Base-by-base conservation (phyloP, 2,888 invertebrate genomes). In the Temnothorax ravouxi region DNA sequence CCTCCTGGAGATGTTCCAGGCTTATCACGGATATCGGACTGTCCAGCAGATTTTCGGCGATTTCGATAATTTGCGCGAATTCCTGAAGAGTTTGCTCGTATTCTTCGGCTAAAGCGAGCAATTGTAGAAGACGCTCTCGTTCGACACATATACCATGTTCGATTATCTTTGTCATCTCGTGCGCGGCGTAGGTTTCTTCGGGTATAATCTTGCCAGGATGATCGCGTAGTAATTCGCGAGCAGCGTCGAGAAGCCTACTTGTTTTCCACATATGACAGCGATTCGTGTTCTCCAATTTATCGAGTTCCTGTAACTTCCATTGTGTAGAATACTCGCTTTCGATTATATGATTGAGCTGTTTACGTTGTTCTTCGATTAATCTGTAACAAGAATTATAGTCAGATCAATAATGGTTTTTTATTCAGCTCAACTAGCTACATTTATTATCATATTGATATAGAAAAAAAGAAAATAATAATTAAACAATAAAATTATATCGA, bases 31-130 rank as follows among this genome's bases (percentile, higher is more conserved):
- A 96, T 50, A 98, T 97, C 62, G 97, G 97, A 88, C 97, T 97
- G 88, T 97, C 97, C 9, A 98, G 96, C 54, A 98, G 95, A 61
- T 97, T 97, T 94, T 98, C 98, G 0, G 98, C 98, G 8, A 98
- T 96, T 75, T 97, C 97, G 3, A 98, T 97, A 47, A 98, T 98
- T 93, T 98, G 97, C 13, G 97, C 96, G 91, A 98, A 98, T 93
- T 98, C 98, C 93, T 97, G 97, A 13, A 98, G 95, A 0, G 98
- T 98, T 94, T 98, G 97, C 92, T 98, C 98, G 93, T 98, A 98
- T 93, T 98, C 98, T 91, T 98, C 98, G 1, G 97, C 97, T 75
- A 98, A 95, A 0, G 97, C 96, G 41, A 97, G 95, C 29, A 97
- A 94, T 93, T 98, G 98, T 6, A 98, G 94, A 0, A 98, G 95